Evolutionary conservation across 2,113 vertebrate species (phyloP).

Genomic region (Melanocharis versteri): DNA sequence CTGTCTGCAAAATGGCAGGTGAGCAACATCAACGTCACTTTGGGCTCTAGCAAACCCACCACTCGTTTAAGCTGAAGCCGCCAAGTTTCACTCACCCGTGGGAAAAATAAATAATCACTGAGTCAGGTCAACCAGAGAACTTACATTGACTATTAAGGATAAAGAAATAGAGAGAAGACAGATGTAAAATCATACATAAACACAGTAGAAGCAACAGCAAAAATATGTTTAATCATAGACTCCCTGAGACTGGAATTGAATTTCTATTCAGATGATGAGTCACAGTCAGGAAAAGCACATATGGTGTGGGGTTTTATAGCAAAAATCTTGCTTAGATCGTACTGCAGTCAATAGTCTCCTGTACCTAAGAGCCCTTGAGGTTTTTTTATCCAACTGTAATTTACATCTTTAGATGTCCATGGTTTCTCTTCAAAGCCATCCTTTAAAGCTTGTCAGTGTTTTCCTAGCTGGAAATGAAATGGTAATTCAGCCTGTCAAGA

Average conservation of each 20-base stretch:
- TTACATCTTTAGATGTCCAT: constrained; percentile 7
- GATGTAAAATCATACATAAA: neutral
- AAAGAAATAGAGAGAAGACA: neutral
- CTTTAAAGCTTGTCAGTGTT: constrained; percentile 11
- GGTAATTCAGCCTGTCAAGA: constrained; percentile 14
- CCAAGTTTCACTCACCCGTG: neutral
- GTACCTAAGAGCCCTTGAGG: neutral
- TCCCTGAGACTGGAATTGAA: neutral
- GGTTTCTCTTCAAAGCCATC: constrained; percentile 35
- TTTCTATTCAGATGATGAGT: neutral
- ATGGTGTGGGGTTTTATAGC: neutral
- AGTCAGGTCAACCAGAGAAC: neutral
- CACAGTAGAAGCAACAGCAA: neutral
- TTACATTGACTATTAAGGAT: neutral
- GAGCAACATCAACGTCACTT: constrained; percentile 46
- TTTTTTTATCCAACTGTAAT: neutral
- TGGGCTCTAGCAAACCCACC: constrained; percentile 28
- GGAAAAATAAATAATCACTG: neutral
- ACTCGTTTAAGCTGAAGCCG: neutral
- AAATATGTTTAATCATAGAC: neutral
- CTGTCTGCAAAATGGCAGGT: constrained; percentile 62
- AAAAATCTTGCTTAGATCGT: neutral
- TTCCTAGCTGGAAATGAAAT: constrained; percentile 7
- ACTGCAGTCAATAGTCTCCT: neutral
- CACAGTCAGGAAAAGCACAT: neutral